These are phyloP conservation scores for Eubasilissa splendida DNA, from an alignment of 2,888 invertebrate species.

Conservation along the genomic window DNA sequence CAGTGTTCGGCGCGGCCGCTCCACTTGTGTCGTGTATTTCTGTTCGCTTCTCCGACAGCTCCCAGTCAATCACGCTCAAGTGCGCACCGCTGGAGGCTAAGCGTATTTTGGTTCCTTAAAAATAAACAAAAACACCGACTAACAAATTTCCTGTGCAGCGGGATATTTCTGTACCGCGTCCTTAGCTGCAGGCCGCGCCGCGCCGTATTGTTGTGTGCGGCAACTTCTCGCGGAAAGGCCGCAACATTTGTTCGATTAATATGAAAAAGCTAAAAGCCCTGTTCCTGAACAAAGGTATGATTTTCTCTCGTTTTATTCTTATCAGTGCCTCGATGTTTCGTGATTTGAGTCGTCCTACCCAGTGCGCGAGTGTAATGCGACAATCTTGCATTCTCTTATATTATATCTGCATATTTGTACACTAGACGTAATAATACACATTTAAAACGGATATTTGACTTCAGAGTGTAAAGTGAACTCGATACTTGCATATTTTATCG, in stretches of 20 bases:
- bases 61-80: slow-evolving; percentile 53
- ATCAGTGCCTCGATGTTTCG: background rate
- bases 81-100: slow-evolving; percentile 45
- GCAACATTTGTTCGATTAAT: slow-evolving; percentile 55
- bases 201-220: slow-evolving; percentile 30
- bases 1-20: slow-evolving; percentile 24
- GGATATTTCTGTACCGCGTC: slow-evolving; percentile 53
- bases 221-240: slow-evolving; percentile 28
- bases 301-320: slow-evolving; percentile 6
- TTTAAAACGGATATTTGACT: no score
- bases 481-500: no score
- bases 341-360: no score
- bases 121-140: slow-evolving; percentile 54
- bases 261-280: slow-evolving; percentile 56
- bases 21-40: slow-evolving; percentile 44
- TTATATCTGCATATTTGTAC: no score
- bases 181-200: slow-evolving; percentile 12
- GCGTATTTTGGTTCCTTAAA: slow-evolving; percentile 54
- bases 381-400: no score
- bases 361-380: no score
- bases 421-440: no score
- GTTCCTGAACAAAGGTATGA: slow-evolving; percentile 56
- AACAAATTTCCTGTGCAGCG: slow-evolving; percentile 55
- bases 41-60: slow-evolving; percentile 28
- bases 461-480: no score